Evolutionary conservation across 53 echinoderm and acorn worm species (phyloP).

Genomic region (Crossaster papposus): DNA sequence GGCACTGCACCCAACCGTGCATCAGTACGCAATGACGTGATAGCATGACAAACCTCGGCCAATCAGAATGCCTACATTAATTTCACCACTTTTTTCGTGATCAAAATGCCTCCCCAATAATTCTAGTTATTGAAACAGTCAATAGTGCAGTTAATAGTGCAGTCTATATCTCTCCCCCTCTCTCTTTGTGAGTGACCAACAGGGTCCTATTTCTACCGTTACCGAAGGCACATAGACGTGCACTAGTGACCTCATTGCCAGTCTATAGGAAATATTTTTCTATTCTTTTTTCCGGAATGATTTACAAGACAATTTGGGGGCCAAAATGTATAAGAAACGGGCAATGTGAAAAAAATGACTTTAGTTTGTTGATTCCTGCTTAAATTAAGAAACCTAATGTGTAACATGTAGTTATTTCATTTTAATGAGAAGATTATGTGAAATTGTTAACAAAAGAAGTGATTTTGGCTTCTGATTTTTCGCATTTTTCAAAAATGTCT

Average conservation of each 20-base stretch:
- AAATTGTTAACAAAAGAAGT: neutral
- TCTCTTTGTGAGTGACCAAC: neutral
- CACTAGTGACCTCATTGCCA: too few relatives aligned
- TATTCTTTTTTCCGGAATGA: neutral
- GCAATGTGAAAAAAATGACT: neutral
- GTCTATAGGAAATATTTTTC: neutral
- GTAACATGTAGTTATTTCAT: neutral
- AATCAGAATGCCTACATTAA: too few relatives aligned
- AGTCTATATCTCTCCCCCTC: too few relatives aligned
- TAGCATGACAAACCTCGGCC: too few relatives aligned
- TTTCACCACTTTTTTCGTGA: too few relatives aligned
- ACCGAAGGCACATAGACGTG: too few relatives aligned
- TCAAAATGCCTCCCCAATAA: too few relatives aligned
- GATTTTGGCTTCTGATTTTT: conserved; percentile 35
- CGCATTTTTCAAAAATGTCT: conserved; percentile 13
- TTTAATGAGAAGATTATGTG: neutral
- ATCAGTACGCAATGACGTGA: too few relatives aligned
- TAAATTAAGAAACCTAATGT: neutral
- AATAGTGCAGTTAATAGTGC: too few relatives aligned
- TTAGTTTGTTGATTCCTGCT: neutral
- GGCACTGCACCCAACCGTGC: too few relatives aligned
- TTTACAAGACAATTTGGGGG: neutral
- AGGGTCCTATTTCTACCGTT: too few relatives aligned
- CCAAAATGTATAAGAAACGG: neutral
- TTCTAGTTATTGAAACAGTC: too few relatives aligned